Evolutionary conservation across 1,140 invertebrate species (phyloP), one percentile per base, ranked within the genome.

Genomic region (Ceratina australensis): DNA sequence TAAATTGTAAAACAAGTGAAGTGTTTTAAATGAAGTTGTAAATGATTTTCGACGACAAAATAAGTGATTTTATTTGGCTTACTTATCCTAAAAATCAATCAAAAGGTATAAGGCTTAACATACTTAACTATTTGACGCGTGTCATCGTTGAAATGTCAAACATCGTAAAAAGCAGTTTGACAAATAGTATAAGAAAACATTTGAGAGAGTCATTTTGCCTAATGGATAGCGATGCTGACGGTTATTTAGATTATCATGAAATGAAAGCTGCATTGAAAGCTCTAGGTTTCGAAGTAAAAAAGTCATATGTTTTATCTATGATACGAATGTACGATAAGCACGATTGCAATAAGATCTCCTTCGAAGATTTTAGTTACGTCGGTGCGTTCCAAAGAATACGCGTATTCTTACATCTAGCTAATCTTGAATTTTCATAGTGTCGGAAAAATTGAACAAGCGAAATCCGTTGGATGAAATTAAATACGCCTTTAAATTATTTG

Each of bases 211-310:
- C 61, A 3, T 87, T 87, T 71, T 28, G 59, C 24, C 72, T 79
- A n/a, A 80, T 87, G 82, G 84, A 87, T 12, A 73, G 54, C n/a
- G 79, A 87, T 71, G 63, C 67, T 42, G 86, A 87, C 75, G 86
- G 86, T 68, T 87, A 77, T 61, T 72, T 87, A 56, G 72, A 87
- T 82, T 84, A 84, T 79, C 15, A 86, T 56, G 86, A 87, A 68
- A 60, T 78, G 65, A 87, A 87, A 81, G 78, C 79, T 57, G 74
- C 79, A 13, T 73, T 85, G 18, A 77, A 76, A 78, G 84, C 86
- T 50, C 60, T 87, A 1, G 86, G 84, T 22, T 80, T 87, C 3
- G 15, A 18, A 47, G 60, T 80, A 22, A 87, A 86, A 73, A 86
- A 87, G 54, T 79, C 79, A 50, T 80, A 79, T 22, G 42, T 87